Conservation (phyloP, 2,113 vertebrate genomes). For the Pluvianellus socialis region DNA sequence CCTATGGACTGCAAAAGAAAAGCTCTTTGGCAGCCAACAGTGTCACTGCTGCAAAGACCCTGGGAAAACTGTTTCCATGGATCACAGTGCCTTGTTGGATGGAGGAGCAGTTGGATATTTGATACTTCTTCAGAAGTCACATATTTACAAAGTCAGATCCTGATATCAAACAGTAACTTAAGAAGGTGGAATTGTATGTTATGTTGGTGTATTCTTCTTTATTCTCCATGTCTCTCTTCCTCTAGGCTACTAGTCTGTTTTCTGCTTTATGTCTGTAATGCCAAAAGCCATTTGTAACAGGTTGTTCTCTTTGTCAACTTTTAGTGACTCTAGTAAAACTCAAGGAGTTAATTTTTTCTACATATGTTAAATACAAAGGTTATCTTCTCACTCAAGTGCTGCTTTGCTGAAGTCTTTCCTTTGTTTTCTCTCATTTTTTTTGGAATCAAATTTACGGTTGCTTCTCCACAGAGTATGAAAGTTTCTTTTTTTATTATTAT, state of each 20-base stretch:
- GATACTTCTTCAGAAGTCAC: background rate
- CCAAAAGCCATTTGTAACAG: background rate
- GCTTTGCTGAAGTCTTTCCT: background rate
- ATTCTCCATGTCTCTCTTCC: background rate
- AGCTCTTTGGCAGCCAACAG: background rate
- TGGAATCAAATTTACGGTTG: conserved; percentile 38
- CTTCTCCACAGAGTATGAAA: conserved; percentile 4
- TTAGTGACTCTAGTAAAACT: background rate
- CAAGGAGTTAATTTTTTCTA: background rate
- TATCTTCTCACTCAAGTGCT: background rate
- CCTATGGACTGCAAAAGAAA: background rate
- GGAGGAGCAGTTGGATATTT: background rate
- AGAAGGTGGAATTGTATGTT: background rate
- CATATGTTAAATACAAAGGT: background rate
- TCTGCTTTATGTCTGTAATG: background rate
- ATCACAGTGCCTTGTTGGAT: background rate
- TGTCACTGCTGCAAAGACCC: background rate
- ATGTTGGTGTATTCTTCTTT: background rate
- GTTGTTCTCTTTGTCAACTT: background rate
- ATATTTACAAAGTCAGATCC: background rate
- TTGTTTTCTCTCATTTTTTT: background rate
- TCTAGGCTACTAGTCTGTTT: background rate
- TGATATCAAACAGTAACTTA: background rate
- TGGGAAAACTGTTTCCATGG: background rate
- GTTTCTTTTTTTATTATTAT: conserved; percentile 56